These are phyloP conservation scores for Dorcus hopei DNA, from an alignment of 2,888 invertebrate genomes.

Conservation along the genomic window DNA sequence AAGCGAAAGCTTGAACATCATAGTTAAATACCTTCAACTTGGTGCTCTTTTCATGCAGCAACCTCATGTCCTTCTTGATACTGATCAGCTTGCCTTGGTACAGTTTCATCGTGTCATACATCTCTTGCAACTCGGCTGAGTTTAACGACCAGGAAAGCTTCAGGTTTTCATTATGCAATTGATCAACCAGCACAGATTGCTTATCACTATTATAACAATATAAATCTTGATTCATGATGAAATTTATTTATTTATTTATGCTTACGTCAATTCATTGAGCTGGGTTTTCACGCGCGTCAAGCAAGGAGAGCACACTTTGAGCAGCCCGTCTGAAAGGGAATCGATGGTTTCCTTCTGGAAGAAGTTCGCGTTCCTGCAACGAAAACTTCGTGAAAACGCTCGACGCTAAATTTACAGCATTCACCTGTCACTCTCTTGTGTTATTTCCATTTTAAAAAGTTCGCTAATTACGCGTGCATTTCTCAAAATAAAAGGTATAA, in stretches of 20 bases:
- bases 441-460: too few species aligned
- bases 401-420: too few species aligned
- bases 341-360: neutral
- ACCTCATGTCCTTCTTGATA: slow-evolving; percentile 49
- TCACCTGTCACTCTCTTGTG: too few species aligned
- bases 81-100: slow-evolving; percentile 47
- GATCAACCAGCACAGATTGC: slow-evolving; percentile 41
- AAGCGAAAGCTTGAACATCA: neutral
- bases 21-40: slow-evolving; percentile 45
- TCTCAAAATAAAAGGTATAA: too few species aligned
- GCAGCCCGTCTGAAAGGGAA: slow-evolving; percentile 39
- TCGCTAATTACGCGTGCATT: too few species aligned
- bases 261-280: slow-evolving; percentile 48
- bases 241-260: neutral
- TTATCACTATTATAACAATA: slow-evolving; percentile 25
- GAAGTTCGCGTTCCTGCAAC: neutral
- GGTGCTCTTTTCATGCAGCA: slow-evolving; percentile 46
- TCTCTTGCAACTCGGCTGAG: slow-evolving; percentile 32
- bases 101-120: slow-evolving; percentile 45
- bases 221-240: neutral
- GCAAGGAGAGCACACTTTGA: slow-evolving; percentile 42
- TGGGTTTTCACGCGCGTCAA: slow-evolving; percentile 44
- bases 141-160: slow-evolving; percentile 33
- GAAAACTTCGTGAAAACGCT: too few species aligned
- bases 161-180: slow-evolving; percentile 41